Conservation (phyloP, 2,113 vertebrate genomes). For the Nothoprocta perdicaria region DNA sequence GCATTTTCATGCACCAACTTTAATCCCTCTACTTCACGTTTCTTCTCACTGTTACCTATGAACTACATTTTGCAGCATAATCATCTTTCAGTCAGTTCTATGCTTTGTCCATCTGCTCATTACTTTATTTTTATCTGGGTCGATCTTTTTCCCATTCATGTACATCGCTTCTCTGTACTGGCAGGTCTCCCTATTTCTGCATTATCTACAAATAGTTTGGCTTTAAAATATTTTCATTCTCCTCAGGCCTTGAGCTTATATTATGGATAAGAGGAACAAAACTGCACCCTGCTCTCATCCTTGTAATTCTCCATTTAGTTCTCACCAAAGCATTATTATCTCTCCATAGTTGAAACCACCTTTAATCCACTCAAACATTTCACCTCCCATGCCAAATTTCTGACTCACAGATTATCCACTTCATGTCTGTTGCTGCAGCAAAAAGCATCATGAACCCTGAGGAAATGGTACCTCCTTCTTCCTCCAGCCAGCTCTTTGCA, state of each 20-base stretch:
- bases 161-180: not conserved
- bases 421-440: not conserved
- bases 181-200: not conserved
- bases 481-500: not conserved
- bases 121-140: constrained; percentile 48
- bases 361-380: not conserved
- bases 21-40: constrained; percentile 11
- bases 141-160: constrained; percentile 23
- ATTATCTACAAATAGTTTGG: constrained; percentile 44
- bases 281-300: not conserved
- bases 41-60: not conserved
- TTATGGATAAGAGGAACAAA: constrained; percentile 1
- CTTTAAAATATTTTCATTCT: constrained; percentile 35
- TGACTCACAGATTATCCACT: not conserved
- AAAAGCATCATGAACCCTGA: not conserved
- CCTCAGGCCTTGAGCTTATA: not conserved
- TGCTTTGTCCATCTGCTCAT: constrained; percentile 26
- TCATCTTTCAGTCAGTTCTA: not conserved
- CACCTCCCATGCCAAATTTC: not conserved
- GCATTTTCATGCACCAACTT: not conserved
- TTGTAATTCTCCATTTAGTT: not conserved
- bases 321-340: not conserved
- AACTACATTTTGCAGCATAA: not conserved
- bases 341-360: not conserved
- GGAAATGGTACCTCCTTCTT: not conserved